Conservation (phyloP, 2,113 vertebrate species). For the Cranoglanis bouderius region DNA sequence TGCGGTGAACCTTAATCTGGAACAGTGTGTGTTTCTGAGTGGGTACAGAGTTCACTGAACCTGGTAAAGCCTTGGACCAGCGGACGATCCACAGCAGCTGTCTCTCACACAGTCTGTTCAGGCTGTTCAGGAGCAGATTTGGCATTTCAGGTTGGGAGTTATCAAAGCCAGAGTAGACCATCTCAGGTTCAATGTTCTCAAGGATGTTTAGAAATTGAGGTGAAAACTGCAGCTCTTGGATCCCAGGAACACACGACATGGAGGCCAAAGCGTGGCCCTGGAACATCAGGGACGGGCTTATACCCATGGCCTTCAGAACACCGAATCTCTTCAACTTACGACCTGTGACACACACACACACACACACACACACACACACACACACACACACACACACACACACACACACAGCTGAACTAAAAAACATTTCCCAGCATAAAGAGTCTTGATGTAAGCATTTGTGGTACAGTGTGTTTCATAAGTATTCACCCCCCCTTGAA, state of each 20-base stretch:
- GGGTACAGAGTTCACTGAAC: slow-evolving; percentile 70
- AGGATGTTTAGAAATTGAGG: slow-evolving; percentile 85
- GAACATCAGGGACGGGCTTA: slow-evolving; percentile 79
- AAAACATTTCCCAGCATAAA: background rate
- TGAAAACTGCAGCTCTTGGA: slow-evolving; percentile 82
- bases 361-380: background rate
- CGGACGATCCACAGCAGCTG: slow-evolving; percentile 95
- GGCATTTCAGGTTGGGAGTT: slow-evolving; percentile 81
- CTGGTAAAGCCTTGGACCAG: slow-evolving; percentile 97
- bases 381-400: background rate
- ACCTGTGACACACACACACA: slow-evolving; percentile 73
- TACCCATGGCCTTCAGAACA: slow-evolving; percentile 82
- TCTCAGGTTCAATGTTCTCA: slow-evolving; percentile 91
- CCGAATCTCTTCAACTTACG: slow-evolving; percentile 94
- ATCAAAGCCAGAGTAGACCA: slow-evolving; percentile 87
- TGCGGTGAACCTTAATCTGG: background rate
- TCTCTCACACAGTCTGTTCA: slow-evolving; percentile 91
- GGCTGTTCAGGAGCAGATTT: slow-evolving; percentile 87
- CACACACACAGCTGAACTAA: background rate
- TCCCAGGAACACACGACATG: slow-evolving; percentile 78
- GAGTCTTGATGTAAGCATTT: background rate
- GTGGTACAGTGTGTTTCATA: background rate
- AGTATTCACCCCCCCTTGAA: background rate
- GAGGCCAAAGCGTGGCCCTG: slow-evolving; percentile 77
- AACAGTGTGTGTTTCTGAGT: background rate